Evolutionary conservation across 1,140 invertebrate genomes (phyloP).

Genomic region (Hermetia illucens): DNA sequence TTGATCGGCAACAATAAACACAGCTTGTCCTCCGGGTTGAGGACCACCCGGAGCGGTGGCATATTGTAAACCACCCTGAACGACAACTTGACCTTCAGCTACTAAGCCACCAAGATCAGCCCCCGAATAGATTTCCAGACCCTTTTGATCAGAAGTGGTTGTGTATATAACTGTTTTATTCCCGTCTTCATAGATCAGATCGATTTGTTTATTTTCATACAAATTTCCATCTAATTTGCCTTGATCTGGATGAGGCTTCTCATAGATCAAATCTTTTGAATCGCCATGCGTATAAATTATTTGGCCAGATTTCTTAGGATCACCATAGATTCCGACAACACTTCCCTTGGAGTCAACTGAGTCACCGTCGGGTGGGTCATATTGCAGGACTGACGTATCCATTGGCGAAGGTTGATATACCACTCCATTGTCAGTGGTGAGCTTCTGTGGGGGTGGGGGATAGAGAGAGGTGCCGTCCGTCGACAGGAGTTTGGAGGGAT

Average conservation of each 20-base stretch:
- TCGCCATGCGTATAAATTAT: constrained; percentile 29
- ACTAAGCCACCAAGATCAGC: constrained; percentile 33
- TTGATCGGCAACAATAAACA: constrained; percentile 26
- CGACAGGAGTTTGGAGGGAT: constrained; percentile 27
- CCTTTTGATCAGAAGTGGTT: constrained; percentile 40
- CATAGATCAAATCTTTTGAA: constrained; percentile 28
- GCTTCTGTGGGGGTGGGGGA: constrained; percentile 24
- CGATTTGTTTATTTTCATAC: constrained; percentile 49
- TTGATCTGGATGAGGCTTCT: constrained; percentile 36
- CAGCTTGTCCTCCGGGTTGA: constrained; percentile 18
- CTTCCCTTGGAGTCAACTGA: not conserved
- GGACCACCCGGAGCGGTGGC: constrained; percentile 14
- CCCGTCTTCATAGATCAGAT: constrained; percentile 66
- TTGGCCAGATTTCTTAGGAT: constrained; percentile 27
- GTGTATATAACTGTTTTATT: constrained; percentile 70
- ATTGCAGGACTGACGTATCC: constrained; percentile 23
- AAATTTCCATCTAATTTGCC: constrained; percentile 11
- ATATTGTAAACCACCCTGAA: constrained; percentile 26
- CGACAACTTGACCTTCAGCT: constrained; percentile 26
- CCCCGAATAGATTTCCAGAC: constrained; percentile 33
- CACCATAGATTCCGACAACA: constrained; percentile 25
- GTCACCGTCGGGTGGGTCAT: constrained; percentile 21
- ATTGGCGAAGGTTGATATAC: constrained; percentile 26
- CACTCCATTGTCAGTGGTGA: constrained; percentile 19
- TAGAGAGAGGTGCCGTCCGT: constrained; percentile 23